Base-by-base conservation (phyloP, 2,888 invertebrate genomes). In the Clitarchus hookeri region DNA sequence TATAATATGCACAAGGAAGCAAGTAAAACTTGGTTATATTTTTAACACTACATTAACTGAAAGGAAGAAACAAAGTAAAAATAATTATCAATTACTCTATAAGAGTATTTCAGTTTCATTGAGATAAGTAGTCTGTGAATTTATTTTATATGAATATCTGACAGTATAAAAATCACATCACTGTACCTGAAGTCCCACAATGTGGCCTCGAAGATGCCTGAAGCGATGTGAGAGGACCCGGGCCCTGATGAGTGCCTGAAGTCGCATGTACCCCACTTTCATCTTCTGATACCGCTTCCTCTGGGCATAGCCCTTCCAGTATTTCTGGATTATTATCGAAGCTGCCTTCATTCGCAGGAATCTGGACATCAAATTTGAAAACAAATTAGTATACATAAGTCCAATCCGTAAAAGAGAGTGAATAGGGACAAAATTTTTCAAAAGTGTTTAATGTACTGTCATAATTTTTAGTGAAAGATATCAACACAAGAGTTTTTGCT, bases 201-300 rank as follows among this genome's bases (percentile, higher is more conserved):
- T 97, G 90, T 98, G 97, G 0, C 97, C 97, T 13, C 99, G 94
- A 83, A 99, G 92, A 91, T 97, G 97, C 87, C 97, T 94, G 92
- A 99, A 99, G 87, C 98, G 94, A 91, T 98, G 98, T 6, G 98
- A 98, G 84, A 99, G 92, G 0, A 98, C 97, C 88, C 99, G 94
- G 0, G 99, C 98, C 53, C 99, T 94, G 86, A 98, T 97, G 88
- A 99, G 92, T 0, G 99, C 99, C 91, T 99, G 99, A 83, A 99
- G 93, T 83, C 99, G 93, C 93, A 98, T 97, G 91, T 99, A 99
- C 13, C 99, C 99, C 85, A 96, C 96, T 88, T 95, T 94, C 98
- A 98, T 98, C 89, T 94, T 95, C 87, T 95, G 94, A 91, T 98
- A 99, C 54, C 97, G 94, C 89, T 96, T 95, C 79, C 97, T 94